A percentile compares a stretch with the other conserved stretches of the same genome.
phyloP scores from a whole-genome alignment of 2,888 invertebrate species.

The Drosophila melanosoma region DNA sequence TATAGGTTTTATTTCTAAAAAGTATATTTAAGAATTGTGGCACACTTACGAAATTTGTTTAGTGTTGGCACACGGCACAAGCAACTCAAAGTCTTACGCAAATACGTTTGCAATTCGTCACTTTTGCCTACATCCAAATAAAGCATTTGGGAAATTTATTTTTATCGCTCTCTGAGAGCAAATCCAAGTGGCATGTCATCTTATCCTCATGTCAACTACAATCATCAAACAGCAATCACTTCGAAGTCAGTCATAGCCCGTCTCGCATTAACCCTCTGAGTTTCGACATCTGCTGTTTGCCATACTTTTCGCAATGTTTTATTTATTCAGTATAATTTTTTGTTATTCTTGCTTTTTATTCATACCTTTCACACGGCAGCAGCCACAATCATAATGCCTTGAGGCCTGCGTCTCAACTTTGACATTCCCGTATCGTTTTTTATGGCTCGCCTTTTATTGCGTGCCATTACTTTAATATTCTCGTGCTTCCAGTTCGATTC shows the following conservation, averaged over 20 bases:
- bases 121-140: conserved; percentile 22
- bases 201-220: conserved; percentile 16
- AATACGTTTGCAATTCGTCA: conserved; percentile 47
- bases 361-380: conserved; percentile 49
- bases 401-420: conserved; percentile 54
- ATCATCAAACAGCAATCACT: conserved; percentile 48
- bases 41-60: conserved; percentile 10
- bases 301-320: conserved; percentile 36
- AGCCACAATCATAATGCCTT: conserved; percentile 37
- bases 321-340: conserved; percentile 31
- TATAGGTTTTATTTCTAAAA: neutral
- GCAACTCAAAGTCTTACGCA: conserved; percentile 30
- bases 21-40: conserved; percentile 1
- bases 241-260: conserved; percentile 9
- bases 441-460: conserved; percentile 64
- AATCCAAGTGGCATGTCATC: conserved; percentile 43
- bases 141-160: conserved; percentile 25
- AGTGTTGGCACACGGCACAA: conserved; percentile 28
- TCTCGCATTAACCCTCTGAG: conserved; percentile 10
- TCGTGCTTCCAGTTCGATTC: conserved; percentile 36
- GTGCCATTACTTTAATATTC: conserved; percentile 67
- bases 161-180: conserved; percentile 9
- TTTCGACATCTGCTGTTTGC: conserved; percentile 5
- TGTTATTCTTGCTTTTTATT: conserved; percentile 30
- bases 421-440: conserved; percentile 54